Evolutionary conservation across 1,140 invertebrate species (phyloP).

Genomic region (Philopotamus ludificatus): DNA sequence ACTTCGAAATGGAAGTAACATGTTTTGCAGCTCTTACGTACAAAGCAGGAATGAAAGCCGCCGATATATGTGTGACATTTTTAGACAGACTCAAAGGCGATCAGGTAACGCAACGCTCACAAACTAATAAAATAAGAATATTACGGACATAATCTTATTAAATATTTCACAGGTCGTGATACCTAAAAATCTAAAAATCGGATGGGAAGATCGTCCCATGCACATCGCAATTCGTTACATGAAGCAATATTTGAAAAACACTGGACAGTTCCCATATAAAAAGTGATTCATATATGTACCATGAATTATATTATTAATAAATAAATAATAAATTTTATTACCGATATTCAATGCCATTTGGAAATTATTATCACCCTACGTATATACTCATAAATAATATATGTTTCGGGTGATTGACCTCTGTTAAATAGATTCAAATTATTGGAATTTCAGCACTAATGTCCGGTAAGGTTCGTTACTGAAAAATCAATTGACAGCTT

Average conservation of each 20-base stretch:
- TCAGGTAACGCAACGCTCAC: constrained; percentile 72
- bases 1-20: constrained; percentile 97
- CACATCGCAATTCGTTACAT: constrained; percentile 78
- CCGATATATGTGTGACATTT: constrained; percentile 87
- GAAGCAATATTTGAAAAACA: constrained; percentile 67
- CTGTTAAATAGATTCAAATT: too few species aligned
- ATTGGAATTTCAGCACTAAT: too few species aligned
- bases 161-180: constrained; percentile 68
- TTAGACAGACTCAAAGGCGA: constrained; percentile 88
- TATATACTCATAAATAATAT: too few species aligned
- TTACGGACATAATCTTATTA: too few species aligned
- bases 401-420: too few species aligned
- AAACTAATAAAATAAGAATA: too few species aligned
- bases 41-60: constrained; percentile 81
- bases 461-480: too few species aligned
- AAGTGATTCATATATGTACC: too few species aligned
- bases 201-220: constrained; percentile 85
- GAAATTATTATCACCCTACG: too few species aligned
- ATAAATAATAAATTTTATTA: too few species aligned
- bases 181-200: constrained; percentile 71
- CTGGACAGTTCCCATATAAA: constrained; percentile 48
- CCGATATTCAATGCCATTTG: too few species aligned
- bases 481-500: constrained; percentile 15
- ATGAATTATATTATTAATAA: too few species aligned
- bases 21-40: constrained; percentile 87